A percentile compares a stretch with the other conserved stretches of the same genome.
Conservation (phyloP, 53 echinoderm and acorn worm genomes). For the Paracentrotus lividus region DNA sequence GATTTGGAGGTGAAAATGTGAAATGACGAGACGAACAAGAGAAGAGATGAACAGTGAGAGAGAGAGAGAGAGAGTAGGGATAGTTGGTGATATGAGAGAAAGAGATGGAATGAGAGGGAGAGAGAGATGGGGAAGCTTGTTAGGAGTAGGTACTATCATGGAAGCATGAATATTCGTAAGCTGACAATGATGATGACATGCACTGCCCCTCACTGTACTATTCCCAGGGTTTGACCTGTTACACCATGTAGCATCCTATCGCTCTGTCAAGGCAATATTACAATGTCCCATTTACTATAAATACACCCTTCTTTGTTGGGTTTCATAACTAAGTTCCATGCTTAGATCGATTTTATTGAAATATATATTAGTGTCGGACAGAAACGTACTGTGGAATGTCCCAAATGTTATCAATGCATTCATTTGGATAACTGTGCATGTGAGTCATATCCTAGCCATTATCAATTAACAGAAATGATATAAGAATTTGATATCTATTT, state of each 20-base stretch:
- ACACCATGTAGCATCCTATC: background rate
- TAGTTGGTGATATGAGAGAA: background rate
- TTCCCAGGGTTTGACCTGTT: slow-evolving; percentile 54
- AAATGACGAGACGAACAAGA: background rate
- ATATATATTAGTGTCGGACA: background rate
- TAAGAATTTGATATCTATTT: no score
- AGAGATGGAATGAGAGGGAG: slow-evolving; percentile 11
- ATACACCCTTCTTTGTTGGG: background rate
- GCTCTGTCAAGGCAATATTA: slow-evolving; percentile 32
- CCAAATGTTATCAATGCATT: background rate
- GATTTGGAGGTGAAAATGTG: no score
- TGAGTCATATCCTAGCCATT: background rate
- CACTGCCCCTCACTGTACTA: slow-evolving; percentile 35
- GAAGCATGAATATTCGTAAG: slow-evolving; percentile 63
- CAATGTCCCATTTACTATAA: slow-evolving; percentile 43
- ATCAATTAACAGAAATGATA: background rate
- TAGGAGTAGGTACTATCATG: background rate
- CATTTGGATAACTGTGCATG: background rate
- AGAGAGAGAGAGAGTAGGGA: background rate
- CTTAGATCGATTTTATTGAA: background rate
- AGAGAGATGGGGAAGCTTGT: background rate
- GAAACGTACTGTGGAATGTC: background rate
- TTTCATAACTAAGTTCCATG: background rate
- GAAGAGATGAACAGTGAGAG: background rate
- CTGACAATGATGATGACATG: slow-evolving; percentile 36